Conservation (phyloP, 1,140 invertebrate genomes). For the Anoplolepis gracilipes region DNA sequence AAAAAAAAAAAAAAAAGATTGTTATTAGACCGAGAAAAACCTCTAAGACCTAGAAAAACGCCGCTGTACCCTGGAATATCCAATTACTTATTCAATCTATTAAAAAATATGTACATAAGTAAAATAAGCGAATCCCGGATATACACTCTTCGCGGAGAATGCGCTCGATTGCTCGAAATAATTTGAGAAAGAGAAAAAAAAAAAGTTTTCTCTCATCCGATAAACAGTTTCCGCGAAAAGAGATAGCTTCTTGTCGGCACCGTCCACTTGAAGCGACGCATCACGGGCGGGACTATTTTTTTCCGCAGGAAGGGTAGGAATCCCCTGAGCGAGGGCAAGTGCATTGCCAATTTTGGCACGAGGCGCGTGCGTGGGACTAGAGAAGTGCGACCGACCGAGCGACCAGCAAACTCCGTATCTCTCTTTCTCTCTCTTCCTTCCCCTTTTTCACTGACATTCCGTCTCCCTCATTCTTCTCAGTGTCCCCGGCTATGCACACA, state of each 20-base stretch:
- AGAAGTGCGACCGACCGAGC: conserved; percentile 36
- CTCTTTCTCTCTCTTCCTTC: neutral
- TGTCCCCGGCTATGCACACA: conserved; percentile 63
- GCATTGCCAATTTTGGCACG: conserved; percentile 69
- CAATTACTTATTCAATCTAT: too few species aligned
- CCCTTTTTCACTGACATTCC: neutral
- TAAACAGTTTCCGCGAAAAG: neutral
- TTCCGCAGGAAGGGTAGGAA: conserved; percentile 49
- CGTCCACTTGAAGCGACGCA: conserved; percentile 10
- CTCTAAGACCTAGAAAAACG: too few species aligned
- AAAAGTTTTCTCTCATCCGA: neutral
- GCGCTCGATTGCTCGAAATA: neutral
- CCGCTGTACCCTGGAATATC: too few species aligned
- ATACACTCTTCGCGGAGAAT: neutral
- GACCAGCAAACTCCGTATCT: conserved; percentile 3
- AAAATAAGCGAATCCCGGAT: neutral
- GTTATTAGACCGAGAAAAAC: neutral
- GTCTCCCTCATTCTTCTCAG: conserved; percentile 58
- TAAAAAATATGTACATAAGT: too few species aligned
- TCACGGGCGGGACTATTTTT: conserved; percentile 59
- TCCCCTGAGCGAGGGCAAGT: conserved; percentile 62
- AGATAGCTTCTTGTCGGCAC: neutral
- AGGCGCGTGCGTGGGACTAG: conserved; percentile 69
- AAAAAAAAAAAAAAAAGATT: too few species aligned
- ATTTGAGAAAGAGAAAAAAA: too few species aligned